Conservation (phyloP, 2,888 invertebrate species). For the Epiblema foenella region DNA sequence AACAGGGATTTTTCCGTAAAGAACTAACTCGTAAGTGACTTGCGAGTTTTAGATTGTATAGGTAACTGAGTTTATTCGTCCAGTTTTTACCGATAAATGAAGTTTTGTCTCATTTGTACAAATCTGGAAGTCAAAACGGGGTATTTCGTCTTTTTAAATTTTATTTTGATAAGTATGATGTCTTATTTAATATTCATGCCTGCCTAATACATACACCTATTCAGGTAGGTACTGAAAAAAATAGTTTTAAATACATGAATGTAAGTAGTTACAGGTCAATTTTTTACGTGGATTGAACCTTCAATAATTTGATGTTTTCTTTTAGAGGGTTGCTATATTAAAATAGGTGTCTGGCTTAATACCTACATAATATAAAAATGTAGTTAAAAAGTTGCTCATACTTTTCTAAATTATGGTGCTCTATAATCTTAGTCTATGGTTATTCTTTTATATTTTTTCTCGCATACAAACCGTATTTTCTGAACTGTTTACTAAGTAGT, state of each 20-base stretch:
- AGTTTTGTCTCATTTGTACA: not conserved
- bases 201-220: not conserved
- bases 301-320: not conserved
- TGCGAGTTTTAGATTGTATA: not conserved
- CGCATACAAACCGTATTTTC: slow-evolving; percentile 46
- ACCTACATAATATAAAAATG: slow-evolving; percentile 46
- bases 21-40: not conserved
- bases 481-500: slow-evolving; percentile 35
- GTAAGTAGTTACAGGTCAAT: no score
- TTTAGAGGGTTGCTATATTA: not conserved
- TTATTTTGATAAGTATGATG: not conserved
- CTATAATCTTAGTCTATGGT: slow-evolving; percentile 33
- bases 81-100: not conserved
- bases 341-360: not conserved
- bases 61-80: not conserved
- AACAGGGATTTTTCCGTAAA: slow-evolving; percentile 54
- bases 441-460: slow-evolving; percentile 49
- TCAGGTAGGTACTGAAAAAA: no score
- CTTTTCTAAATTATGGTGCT: slow-evolving; percentile 51
- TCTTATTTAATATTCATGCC: not conserved
- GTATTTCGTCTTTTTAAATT: not conserved
- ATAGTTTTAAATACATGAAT: no score
- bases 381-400: slow-evolving; percentile 58
- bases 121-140: not conserved
- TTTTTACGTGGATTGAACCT: not conserved